Evolutionary conservation across 2,888 invertebrate genomes (phyloP), one percentile per base, ranked within the genome.

Genomic region (Yponomeuta sedellus): DNA sequence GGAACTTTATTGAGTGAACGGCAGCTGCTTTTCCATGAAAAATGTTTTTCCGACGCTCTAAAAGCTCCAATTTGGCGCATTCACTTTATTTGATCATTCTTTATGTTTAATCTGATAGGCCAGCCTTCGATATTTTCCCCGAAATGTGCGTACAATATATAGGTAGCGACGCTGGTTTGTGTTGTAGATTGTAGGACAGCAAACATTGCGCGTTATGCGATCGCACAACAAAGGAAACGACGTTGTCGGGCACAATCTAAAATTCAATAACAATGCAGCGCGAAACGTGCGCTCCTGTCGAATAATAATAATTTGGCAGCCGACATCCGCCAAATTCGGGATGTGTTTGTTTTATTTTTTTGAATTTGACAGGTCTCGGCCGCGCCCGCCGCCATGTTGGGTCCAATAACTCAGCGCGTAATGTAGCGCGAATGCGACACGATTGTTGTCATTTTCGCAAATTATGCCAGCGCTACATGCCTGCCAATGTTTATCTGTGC

Each of bases 271-370:
- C 84, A 86, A 79, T 75, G 80, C 78, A 76, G 76, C 74, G 73
- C 77, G 78, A 69, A 74, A 70, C 69, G 73, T 69, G 72, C 67
- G 74, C 81, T 82, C 80, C 80, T 75, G 77, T 75, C 81, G 88
- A 89, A 90, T 89, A 88, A 88, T 84, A 90, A 88, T 90, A 86
- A 88, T 89, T 89, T 89, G 87, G 87, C 85, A 85, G 79, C 81
- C 80, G 83, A 80, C 82, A 83, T 85, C 85, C 86, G 83, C 81
- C 81, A 73, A 85, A 86, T 85, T 85, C 86, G 83, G 83, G 83
- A 86, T 84, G 85, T 83, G 84, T 87, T 84, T 82, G 84, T 83
- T 86, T 81, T 84, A 86, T 88, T 90, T 88, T 90, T 90, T 91
- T 88, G 88, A 90, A 90, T 87, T 88, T 89, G 89, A 90, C 88